phyloP scores from a whole-genome alignment of 2,888 invertebrate species.

The Autographa pulchrina region DNA sequence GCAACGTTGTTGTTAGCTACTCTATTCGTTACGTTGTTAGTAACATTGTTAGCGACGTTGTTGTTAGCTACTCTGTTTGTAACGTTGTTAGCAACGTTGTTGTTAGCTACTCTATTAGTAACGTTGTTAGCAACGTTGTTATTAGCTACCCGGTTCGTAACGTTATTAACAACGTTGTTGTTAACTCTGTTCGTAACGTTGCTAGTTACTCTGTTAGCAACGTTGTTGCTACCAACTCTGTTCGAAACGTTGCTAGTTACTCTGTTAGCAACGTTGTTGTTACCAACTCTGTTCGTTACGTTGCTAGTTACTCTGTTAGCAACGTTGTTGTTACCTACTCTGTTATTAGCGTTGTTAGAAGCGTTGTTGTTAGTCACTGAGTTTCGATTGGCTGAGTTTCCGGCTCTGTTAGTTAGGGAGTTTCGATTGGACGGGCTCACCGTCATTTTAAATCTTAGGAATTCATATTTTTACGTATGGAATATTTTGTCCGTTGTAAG shows the following conservation, averaged over 20 bases:
- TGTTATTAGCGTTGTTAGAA: neutral
- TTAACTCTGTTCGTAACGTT: neutral
- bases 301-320: neutral
- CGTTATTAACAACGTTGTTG: neutral
- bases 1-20: no score
- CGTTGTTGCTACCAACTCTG: neutral
- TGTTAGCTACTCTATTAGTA: neutral
- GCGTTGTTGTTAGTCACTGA: neutral
- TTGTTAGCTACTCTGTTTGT: neutral
- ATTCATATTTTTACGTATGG: constrained; percentile 14
- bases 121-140: neutral
- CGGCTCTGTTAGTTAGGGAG: neutral
- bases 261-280: neutral
- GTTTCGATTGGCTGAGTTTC: neutral
- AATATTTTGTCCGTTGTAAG: constrained; percentile 6
- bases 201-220: neutral
- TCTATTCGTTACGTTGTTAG: neutral
- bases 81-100: neutral
- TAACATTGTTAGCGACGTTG: neutral
- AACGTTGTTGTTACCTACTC: neutral
- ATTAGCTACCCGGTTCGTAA: no score
- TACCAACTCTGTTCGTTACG: neutral
- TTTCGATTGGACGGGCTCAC: neutral
- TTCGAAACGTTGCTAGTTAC: neutral
- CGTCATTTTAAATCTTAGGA: constrained; percentile 3